Conservation (phyloP, 1,140 invertebrate genomes). For the Drosophila bipectinata region DNA sequence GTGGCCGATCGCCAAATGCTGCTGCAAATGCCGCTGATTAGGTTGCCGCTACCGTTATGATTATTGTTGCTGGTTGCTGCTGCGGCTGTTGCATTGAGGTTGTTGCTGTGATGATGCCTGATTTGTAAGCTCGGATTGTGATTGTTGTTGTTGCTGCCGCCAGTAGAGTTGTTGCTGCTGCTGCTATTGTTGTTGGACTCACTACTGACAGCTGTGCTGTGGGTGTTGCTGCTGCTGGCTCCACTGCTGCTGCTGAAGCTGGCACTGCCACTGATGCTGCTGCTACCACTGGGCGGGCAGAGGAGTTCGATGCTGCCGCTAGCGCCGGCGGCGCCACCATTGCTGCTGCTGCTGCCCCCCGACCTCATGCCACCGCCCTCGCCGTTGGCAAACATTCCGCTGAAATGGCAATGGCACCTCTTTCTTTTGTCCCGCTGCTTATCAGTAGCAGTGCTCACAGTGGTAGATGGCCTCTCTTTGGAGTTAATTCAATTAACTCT, state of each 20-base stretch:
- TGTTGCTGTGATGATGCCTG: conserved; percentile 25
- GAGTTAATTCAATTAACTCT: conserved; percentile 50
- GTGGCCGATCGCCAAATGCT: conserved; percentile 72
- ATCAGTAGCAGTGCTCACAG: background rate
- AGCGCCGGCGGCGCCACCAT: conserved; percentile 1
- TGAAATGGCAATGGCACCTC: background rate
- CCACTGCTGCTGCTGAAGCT: conserved; percentile 65
- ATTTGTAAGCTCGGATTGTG: conserved; percentile 38
- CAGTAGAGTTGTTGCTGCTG: conserved; percentile 17
- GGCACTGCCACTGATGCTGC: conserved; percentile 66
- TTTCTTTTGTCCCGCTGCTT: conserved; percentile 32
- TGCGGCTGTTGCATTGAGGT: conserved; percentile 11
- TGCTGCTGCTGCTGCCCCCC: conserved; percentile 1
- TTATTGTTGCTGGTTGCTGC: conserved; percentile 14
- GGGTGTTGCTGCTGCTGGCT: conserved; percentile 33
- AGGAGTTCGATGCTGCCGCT: conserved; percentile 63
- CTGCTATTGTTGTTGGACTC: conserved; percentile 26
- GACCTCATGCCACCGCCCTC: conserved; percentile 5
- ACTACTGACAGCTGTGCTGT: conserved; percentile 52
- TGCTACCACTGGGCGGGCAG: conserved; percentile 67
- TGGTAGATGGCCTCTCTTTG: too few species aligned
- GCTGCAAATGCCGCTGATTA: conserved; percentile 72
- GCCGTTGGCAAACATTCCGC: conserved; percentile 49
- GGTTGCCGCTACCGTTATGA: conserved; percentile 39
- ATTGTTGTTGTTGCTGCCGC: conserved; percentile 24